phyloP scores from a whole-genome alignment of 2,888 invertebrate genomes.

The Volucella bombylans region DNA sequence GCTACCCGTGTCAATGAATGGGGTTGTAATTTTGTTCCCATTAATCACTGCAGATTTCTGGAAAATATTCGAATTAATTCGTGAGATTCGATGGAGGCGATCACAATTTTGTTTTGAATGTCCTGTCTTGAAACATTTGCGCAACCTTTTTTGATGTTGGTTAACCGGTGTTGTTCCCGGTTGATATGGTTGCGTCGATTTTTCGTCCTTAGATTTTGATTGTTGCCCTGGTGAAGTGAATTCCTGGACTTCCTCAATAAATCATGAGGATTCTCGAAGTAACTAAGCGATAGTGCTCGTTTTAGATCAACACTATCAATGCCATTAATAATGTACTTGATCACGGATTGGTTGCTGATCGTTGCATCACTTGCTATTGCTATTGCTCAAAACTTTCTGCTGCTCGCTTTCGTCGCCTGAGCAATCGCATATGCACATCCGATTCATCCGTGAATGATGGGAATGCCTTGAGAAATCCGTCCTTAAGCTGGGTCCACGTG shows the following conservation, averaged over 20 bases:
- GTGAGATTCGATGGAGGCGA: slow-evolving; percentile 1
- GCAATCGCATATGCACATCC: slow-evolving; percentile 9
- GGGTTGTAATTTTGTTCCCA: too few species aligned
- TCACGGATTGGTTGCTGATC: neutral
- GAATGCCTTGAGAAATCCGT: neutral
- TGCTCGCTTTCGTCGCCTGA: neutral
- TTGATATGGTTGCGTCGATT: neutral
- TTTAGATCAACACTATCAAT: neutral
- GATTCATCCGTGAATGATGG: slow-evolving; percentile 1
- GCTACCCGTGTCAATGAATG: neutral
- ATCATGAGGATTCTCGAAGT: neutral
- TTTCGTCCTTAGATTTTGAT: slow-evolving; percentile 6
- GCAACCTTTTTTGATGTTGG: slow-evolving; percentile 3
- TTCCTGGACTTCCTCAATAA: slow-evolving; percentile 1
- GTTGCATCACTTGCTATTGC: neutral
- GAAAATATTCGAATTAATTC: slow-evolving; percentile 9
- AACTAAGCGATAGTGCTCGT: neutral
- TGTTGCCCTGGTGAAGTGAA: slow-evolving; percentile 2
- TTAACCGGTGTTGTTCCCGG: neutral
- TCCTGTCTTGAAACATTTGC: slow-evolving; percentile 1
- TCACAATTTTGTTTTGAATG: slow-evolving; percentile 13
- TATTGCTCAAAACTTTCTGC: too few species aligned
- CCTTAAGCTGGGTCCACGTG: neutral
- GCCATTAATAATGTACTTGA: slow-evolving; percentile 11
- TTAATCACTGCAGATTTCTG: neutral